Conservation (phyloP, 2,888 invertebrate genomes). For the Cephonodes hylas region DNA sequence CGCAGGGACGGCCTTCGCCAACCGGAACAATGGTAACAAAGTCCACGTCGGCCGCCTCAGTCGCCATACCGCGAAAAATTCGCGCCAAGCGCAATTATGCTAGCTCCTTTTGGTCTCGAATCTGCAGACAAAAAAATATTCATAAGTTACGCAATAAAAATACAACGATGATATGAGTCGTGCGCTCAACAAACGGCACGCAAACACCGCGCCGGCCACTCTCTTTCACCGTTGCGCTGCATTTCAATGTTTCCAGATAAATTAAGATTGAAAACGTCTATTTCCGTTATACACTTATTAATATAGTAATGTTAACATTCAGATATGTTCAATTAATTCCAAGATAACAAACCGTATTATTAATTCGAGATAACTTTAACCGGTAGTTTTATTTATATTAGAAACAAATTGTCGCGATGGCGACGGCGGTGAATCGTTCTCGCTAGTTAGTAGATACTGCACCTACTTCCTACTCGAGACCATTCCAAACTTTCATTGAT, state of each 20-base stretch:
- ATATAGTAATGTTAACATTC: background rate
- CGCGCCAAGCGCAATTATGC: conserved; percentile 47
- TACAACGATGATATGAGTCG: conserved; percentile 44
- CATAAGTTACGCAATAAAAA: conserved; percentile 67
- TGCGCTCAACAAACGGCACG: conserved; percentile 53
- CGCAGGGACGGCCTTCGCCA: conserved; percentile 68
- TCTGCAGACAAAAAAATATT: conserved; percentile 68
- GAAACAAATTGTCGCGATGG: conserved; percentile 19
- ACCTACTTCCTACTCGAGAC: conserved; percentile 44
- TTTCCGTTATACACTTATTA: background rate
- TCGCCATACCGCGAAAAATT: conserved; percentile 73
- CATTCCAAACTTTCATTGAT: conserved; percentile 68
- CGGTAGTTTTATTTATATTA: background rate
- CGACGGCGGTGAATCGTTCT: conserved; percentile 22
- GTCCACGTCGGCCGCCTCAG: conserved; percentile 70
- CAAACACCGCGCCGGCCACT: conserved; percentile 61
- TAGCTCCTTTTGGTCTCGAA: conserved; percentile 54
- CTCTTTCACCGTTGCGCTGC: conserved; percentile 68
- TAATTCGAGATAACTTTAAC: background rate
- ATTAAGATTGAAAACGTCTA: conserved; percentile 18
- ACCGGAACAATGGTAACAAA: conserved; percentile 83
- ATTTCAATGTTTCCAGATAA: conserved; percentile 55
- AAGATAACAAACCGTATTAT: background rate
- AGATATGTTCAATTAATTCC: background rate
- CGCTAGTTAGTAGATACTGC: conserved; percentile 19